phyloP scores from a whole-genome alignment of 2,888 invertebrate species.

The Eupithecia inturbata region DNA sequence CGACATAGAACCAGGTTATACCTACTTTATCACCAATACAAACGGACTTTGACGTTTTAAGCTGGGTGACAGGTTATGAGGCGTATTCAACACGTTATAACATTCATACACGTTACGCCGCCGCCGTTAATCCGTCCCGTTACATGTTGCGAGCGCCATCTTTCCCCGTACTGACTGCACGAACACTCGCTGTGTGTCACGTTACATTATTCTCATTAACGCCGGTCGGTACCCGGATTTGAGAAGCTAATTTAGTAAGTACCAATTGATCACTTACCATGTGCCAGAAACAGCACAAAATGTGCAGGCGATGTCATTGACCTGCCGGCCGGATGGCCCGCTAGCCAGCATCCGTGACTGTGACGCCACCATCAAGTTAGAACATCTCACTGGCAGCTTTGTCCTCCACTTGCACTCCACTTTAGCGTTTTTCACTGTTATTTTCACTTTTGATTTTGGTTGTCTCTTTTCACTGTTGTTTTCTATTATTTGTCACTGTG shows the following conservation, averaged over 20 bases:
- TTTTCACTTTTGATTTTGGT: neutral
- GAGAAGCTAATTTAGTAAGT: neutral
- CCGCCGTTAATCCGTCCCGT: too few relatives aligned
- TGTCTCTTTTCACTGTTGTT: neutral
- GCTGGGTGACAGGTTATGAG: too few relatives aligned
- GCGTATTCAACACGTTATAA: too few relatives aligned
- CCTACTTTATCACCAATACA: too few relatives aligned
- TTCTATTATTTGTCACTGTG: neutral
- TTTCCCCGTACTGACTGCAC: too few relatives aligned
- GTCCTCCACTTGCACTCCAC: constrained; percentile 18
- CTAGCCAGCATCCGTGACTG: constrained; percentile 70
- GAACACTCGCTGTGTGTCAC: too few relatives aligned
- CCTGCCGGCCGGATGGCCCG: constrained; percentile 74
- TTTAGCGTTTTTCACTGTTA: constrained; percentile 14
- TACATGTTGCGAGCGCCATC: too few relatives aligned
- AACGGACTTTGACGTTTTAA: too few relatives aligned
- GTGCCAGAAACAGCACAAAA: constrained; percentile 69
- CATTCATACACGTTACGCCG: too few relatives aligned
- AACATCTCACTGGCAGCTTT: constrained; percentile 46
- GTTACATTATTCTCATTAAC: too few relatives aligned
- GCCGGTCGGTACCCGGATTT: too few relatives aligned
- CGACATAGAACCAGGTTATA: too few relatives aligned
- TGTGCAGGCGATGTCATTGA: constrained; percentile 80
- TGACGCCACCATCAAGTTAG: constrained; percentile 50
- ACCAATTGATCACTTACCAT: constrained; percentile 62